Evolutionary conservation across 2,113 vertebrate genomes (phyloP).

Genomic region (Quiscalus mexicanus): DNA sequence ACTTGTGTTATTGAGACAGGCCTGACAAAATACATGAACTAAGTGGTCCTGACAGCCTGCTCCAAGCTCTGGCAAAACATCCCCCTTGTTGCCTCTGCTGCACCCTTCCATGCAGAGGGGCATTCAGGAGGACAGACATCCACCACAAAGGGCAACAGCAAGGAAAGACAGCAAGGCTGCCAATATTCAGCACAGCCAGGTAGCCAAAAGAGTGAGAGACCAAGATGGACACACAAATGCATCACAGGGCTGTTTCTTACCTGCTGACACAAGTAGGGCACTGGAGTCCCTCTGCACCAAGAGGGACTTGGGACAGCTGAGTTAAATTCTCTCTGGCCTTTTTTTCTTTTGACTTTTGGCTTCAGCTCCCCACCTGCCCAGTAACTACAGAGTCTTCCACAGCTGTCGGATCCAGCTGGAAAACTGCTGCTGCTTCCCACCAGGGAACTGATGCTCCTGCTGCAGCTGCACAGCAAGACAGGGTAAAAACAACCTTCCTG

Average conservation of each 20-base stretch:
- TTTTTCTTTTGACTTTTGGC: neutral
- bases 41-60: neutral
- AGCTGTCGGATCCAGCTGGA: neutral
- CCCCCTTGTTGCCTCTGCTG: neutral
- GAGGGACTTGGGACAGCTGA: neutral
- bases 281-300: neutral
- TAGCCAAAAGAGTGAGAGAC: neutral
- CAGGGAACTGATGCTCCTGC: neutral
- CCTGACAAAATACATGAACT: neutral
- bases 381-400: neutral
- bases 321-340: neutral
- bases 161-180: neutral
- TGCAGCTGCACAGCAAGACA: neutral
- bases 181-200: neutral
- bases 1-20: neutral
- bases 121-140: neutral
- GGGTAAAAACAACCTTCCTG: neutral
- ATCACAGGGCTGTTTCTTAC: neutral
- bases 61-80: neutral
- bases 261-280: neutral
- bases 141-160: neutral
- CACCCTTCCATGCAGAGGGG: neutral
- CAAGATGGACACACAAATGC: neutral
- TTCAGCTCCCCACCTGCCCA: neutral
- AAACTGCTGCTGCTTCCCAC: neutral